Evolutionary conservation across 2,113 vertebrate genomes (phyloP), one percentile per base, ranked within the genome.

Genomic region (Esox niger): DNA sequence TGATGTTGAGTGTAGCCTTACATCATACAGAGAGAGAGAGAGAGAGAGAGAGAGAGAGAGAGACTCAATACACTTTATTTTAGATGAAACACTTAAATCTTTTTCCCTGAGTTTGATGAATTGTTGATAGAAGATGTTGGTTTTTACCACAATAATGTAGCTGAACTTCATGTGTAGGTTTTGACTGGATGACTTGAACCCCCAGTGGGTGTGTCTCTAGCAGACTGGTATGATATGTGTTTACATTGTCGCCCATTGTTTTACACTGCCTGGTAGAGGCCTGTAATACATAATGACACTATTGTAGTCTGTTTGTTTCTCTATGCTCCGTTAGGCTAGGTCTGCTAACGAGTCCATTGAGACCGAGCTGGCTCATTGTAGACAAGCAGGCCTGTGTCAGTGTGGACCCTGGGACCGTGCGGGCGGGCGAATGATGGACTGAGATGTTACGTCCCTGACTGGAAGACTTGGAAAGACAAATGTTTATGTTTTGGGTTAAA

Each of bases 241-340:
- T 52, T 66, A 72, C 52, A 58, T 54, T 62, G 64, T 46, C 15
- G 4, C 55, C 64, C 38, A 77, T 77, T 77, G 30, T 71, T 76
- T 62, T 65, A 32, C 65, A 55, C 62, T 62, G 26, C 23, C 57
- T 70, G 64, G 68, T 80, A 77, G 75, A 76, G 69, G 64, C 68
- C 35, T 66, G 84, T 75, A 84, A 81, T 76, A 69, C 80, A 76
- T 77, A 73, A 83, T 75, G 75, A 69, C 35, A 29, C 56, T 79
- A 60, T 74, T 65, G 75, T 79, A 78, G 80, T 82, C 85, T 77
- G 75, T 75, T 20, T 21, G 47, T 49, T 49, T 7, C n/a, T 38
- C 35, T 83, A 78, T 77, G 66, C 67, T 75, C 64, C 82, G 69
- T 76, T 74, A 76, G 74, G 77, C 82, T 71, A 66, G 63, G 43